Evolutionary conservation across 2,888 invertebrate genomes (phyloP), one percentile per base, ranked within the genome.

Genomic region (Linnaemya tessellans): DNA sequence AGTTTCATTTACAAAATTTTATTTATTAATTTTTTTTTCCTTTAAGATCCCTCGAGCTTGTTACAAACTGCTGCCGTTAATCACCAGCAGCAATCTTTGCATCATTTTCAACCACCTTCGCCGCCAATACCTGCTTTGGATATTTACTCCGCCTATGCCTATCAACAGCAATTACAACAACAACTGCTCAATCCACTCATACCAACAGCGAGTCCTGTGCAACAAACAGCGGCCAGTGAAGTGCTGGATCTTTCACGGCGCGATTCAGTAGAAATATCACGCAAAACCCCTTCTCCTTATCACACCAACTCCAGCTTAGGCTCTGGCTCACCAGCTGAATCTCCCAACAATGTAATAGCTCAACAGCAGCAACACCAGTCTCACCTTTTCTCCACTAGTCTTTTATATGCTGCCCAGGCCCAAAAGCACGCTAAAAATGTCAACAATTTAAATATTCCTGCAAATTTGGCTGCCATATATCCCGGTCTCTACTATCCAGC

Each of bases 161-260:
- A 91, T 85, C 90, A 90, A 87, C 91, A 90, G 75, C 90, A 89
- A 78, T 86, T 90, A 75, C 89, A 89, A 58, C 89, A 89, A 22
- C 88, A 88, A 9, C n/a, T 86, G 7, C 22, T 86, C 18, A 71
- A 70, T 62, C 70, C 85, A 0, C 87, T 79, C 65, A 46, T 84
- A 54, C 46, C 74, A 49, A 56, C 51, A 60, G 67, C 38, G 86
- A 82, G 70, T 65, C 25, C 54, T 18, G 35, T 54, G 15, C 77
- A 56, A 43, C 73, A 65, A 8, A 51, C 84, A 43, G 30, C 35
- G 43, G 41, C 75, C 10, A 86, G 88, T 8, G 90, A 91, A 86
- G 92, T 91, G 11, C 88, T 93, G 62, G 93, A 93, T 87, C 88
- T 93, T n/a, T 93, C 93, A 1, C 89, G 91, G 1, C 92, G 91